Base-by-base conservation (phyloP, 1,140 invertebrate species). In the Cherax quadricarinatus region DNA sequence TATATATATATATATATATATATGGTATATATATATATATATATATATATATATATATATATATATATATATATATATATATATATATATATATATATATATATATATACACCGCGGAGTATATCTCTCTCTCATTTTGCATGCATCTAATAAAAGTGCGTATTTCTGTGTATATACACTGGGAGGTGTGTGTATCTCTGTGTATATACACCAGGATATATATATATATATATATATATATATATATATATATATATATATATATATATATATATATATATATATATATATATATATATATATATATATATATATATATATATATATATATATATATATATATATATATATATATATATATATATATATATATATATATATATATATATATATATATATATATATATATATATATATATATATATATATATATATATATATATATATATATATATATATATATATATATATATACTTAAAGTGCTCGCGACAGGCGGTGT, bases 1-100 rank as follows among this genome's bases (percentile, higher is more conserved):
- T 78, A 78, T 78, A 78, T 78, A 78, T 78, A 78, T 78, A 78
- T 78, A 78, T 78, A 78, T 78, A 78, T 78, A 78, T n/a, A n/a
- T n/a, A n/a, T n/a, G n/a, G n/a, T n/a, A n/a, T n/a, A n/a, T n/a
- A n/a, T n/a, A n/a, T n/a, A 78, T 78, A 78, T 78, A 78, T 78
- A 78, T 78, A 78, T 78, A 78, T 78, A 78, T 78, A 78, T 78
- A 78, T 78, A 78, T 78, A 78, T 78, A 78, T 78, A 78, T 78
- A 78, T 78, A 78, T 78, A 78, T 78, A 78, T 78, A 78, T 78
- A 78, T 78, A 78, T 78, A 78, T 78, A 78, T 21, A 78, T 78
- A 78, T 78, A 78, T 78, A 78, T 78, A 78, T 78, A 78, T 78
- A 78, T 78, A 78, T 78, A 78, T 78, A n/a, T n/a, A n/a, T n/a